Evolutionary conservation across 2,888 invertebrate species (phyloP).

Genomic region (Anodontia alba): DNA sequence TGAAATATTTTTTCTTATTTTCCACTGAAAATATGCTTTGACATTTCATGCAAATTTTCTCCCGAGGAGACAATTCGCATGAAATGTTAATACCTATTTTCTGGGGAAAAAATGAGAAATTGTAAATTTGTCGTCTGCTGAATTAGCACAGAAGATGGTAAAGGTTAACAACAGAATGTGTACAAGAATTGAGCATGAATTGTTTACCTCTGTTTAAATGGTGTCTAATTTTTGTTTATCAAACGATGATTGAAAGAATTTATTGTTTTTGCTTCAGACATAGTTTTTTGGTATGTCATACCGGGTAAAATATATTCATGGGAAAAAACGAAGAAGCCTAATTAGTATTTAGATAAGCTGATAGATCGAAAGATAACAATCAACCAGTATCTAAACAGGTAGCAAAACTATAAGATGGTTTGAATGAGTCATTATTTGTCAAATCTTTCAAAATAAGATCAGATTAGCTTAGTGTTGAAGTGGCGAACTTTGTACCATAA

Average conservation of each 20-base stretch:
- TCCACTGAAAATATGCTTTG: too few species aligned
- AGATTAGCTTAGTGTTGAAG: not conserved
- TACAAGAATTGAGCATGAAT: not conserved
- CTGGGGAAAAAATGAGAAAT: too few species aligned
- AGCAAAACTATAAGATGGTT: not conserved
- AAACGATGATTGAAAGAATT: not conserved
- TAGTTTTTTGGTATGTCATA: not conserved
- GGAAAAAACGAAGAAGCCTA: not conserved
- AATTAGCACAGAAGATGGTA: too few species aligned
- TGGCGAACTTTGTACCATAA: not conserved
- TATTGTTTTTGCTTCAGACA: not conserved
- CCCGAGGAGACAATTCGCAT: too few species aligned
- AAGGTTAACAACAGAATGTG: not conserved
- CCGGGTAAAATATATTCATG: not conserved
- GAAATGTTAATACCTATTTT: too few species aligned
- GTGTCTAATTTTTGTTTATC: not conserved
- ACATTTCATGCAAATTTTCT: too few species aligned
- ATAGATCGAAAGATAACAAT: conserved; percentile 7
- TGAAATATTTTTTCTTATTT: too few species aligned
- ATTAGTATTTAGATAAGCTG: not conserved
- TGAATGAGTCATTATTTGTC: not conserved
- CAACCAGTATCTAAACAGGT: not conserved
- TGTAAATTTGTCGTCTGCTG: too few species aligned
- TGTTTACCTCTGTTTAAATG: not conserved
- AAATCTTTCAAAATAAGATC: not conserved